These are phyloP conservation scores for Macrophya annulata DNA, from an alignment of 2,888 invertebrate genomes.

Conservation along the genomic window DNA sequence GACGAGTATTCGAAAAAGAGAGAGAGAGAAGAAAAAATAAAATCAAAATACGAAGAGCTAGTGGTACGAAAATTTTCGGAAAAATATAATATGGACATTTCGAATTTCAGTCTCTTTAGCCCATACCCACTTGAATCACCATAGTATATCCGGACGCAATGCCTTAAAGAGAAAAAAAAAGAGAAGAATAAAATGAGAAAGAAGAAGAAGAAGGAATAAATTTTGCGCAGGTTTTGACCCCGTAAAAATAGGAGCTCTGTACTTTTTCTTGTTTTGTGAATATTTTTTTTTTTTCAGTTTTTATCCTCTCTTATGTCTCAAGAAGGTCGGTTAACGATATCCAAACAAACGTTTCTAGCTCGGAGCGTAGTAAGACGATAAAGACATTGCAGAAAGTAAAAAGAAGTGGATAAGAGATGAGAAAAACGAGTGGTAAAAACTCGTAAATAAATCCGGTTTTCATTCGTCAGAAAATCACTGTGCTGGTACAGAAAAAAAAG, in stretches of 20 bases:
- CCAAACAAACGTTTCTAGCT: slow-evolving; percentile 69
- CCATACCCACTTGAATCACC: slow-evolving; percentile 20
- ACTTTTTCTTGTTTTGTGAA: slow-evolving; percentile 14
- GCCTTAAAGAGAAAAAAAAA: background rate
- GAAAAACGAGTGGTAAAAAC: background rate
- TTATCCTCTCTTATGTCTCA: slow-evolving; percentile 60
- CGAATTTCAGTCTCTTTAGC: background rate
- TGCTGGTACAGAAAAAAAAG: background rate
- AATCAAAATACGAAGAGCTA: background rate
- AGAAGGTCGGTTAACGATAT: slow-evolving; percentile 74
- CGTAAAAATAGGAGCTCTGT: background rate
- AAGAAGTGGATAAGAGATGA: background rate
- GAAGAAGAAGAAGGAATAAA: slow-evolving; percentile 17
- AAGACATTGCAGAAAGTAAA: background rate
- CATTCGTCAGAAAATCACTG: slow-evolving; percentile 47
- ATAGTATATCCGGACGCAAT: background rate
- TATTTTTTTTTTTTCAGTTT: background rate
- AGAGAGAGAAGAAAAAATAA: background rate
- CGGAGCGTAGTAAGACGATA: slow-evolving; percentile 56
- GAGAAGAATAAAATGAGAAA: background rate
- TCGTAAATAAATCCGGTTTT: slow-evolving; percentile 32
- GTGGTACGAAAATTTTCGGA: background rate
- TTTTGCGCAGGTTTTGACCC: slow-evolving; percentile 27
- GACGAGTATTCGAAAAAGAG: background rate
- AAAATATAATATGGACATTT: background rate